Percentiles rank a stretch among this genome's conserved stretches.
Conservation (phyloP, 2,888 invertebrate species). For the Odontomyia ornata region DNA sequence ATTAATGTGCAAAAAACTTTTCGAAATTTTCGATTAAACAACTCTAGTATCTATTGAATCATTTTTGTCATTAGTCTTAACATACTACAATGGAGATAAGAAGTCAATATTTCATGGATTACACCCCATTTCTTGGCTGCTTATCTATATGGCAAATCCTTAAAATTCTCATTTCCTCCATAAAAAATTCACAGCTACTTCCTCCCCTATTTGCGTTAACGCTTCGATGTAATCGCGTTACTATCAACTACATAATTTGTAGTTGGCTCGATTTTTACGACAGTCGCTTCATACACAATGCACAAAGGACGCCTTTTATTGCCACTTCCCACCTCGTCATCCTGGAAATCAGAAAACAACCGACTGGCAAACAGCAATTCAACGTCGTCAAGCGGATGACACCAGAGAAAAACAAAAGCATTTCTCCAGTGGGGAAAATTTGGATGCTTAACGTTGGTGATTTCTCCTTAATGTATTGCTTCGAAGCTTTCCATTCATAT, state of each 20-base stretch:
- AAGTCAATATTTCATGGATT: too few species aligned
- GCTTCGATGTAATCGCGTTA: conserved; percentile 2
- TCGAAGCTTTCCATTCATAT: not conserved
- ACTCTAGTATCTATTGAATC: too few species aligned
- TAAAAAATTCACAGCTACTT: not conserved
- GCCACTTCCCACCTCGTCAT: not conserved
- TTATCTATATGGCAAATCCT: not conserved
- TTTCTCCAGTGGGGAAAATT: not conserved
- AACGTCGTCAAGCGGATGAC: not conserved
- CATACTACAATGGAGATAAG: too few species aligned
- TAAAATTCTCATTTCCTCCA: not conserved
- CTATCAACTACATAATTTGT: conserved; percentile 7
- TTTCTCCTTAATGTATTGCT: not conserved
- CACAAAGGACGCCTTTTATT: not conserved
- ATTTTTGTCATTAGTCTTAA: too few species aligned
- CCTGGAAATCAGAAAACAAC: not conserved
- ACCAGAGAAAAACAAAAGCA: not conserved
- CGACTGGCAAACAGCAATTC: not conserved
- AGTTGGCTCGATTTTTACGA: conserved; percentile 2
- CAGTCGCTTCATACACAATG: not conserved
- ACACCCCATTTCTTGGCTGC: too few species aligned
- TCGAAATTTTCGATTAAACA: too few species aligned
- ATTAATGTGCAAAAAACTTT: too few species aligned
- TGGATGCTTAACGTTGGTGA: not conserved
- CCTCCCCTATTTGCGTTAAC: not conserved